These are phyloP conservation scores for Phenganax marumi DNA, from an alignment of 92 coral and sea anemone genomes.

Conservation along the genomic window DNA sequence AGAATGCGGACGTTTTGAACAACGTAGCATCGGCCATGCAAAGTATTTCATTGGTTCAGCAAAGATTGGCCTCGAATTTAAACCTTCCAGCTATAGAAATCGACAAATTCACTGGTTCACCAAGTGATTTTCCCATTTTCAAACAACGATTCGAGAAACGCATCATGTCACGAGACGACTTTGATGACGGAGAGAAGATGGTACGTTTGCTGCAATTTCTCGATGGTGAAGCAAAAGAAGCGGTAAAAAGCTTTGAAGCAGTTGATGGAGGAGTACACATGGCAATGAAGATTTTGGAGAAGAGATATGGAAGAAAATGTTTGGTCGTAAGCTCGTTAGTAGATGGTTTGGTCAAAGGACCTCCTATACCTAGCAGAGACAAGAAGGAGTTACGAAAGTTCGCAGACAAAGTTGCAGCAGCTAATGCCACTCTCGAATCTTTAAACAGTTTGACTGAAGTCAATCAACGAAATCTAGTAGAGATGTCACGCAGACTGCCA, in stretches of 20 bases:
- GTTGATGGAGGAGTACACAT: conserved; percentile 53
- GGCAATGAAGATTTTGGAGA: conserved; percentile 50
- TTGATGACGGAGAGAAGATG: conserved; percentile 60
- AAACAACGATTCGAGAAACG: conserved; percentile 53
- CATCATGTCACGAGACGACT: conserved; percentile 47
- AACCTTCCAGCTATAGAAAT: conserved; percentile 56
- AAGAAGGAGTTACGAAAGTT: conserved; percentile 40
- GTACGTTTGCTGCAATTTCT: conserved; percentile 54
- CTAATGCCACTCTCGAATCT: conserved; percentile 48
- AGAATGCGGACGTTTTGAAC: conserved; percentile 20
- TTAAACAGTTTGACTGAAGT: conserved; percentile 50
- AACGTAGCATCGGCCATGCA: conserved; percentile 31
- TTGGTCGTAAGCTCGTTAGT: conserved; percentile 57
- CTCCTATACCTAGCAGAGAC: conserved; percentile 42
- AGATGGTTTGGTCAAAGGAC: conserved; percentile 49
- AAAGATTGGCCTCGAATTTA: conserved; percentile 43
- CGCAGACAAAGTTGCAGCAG: conserved; percentile 54
- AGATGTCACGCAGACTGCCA: conserved; percentile 47
- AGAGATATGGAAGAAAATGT: conserved; percentile 45
- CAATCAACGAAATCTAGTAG: conserved; percentile 53
- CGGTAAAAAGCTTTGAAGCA: conserved; percentile 54
- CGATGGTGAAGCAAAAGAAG: conserved; percentile 53
- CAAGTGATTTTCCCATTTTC: conserved; percentile 51
- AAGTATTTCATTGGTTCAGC: conserved; percentile 21
- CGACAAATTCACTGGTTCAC: conserved; percentile 45